Conservation (phyloP, 2,797 vertebrate genomes). For the Paratrypauchen microcephalus region DNA sequence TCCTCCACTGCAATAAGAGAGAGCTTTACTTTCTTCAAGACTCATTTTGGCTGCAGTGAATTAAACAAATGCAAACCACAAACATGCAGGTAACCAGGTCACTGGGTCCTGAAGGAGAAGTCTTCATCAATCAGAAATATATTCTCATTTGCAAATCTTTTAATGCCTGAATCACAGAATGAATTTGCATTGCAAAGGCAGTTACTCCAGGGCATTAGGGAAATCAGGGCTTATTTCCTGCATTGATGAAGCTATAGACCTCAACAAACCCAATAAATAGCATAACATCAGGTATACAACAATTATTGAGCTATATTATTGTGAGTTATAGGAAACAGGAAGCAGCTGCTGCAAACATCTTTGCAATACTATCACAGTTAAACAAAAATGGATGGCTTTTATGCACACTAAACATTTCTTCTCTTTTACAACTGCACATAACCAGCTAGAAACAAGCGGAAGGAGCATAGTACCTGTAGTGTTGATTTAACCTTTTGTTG, state of each 20-base stretch:
- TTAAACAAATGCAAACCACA: conserved; percentile 2
- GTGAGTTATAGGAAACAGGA: background rate
- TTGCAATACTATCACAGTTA: background rate
- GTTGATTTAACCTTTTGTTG: background rate
- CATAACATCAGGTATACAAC: background rate
- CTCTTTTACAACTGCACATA: no score
- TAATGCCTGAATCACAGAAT: conserved; percentile 1
- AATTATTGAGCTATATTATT: background rate
- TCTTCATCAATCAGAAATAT: conserved; percentile 3
- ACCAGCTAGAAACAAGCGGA: no score
- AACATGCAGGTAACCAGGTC: conserved; percentile 4
- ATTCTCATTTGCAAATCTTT: conserved; percentile 6
- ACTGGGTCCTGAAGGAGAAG: conserved; percentile 3
- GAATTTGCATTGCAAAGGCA: conserved; percentile 6
- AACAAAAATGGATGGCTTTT: background rate
- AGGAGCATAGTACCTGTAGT: background rate
- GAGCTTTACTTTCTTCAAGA: background rate
- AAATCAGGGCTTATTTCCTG: background rate
- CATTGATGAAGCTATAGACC: background rate
- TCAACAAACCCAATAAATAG: background rate
- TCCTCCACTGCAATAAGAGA: background rate
- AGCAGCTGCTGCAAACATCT: background rate
- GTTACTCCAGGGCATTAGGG: background rate
- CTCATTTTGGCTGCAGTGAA: background rate
- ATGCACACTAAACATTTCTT: no score